Base-by-base conservation (phyloP, 2,888 invertebrate genomes). In the Atrina japonica region DNA sequence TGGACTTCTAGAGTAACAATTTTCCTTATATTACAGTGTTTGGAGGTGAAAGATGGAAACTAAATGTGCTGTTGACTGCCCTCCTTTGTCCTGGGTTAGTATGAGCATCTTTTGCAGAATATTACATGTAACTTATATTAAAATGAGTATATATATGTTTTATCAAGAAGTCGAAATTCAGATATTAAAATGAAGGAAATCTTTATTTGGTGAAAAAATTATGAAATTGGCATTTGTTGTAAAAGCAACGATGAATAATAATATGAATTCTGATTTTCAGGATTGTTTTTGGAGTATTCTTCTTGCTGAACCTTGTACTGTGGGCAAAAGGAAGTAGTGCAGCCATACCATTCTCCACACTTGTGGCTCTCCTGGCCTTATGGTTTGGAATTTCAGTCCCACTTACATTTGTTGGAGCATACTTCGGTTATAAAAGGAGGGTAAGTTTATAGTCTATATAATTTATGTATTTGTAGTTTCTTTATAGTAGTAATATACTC, bases 351-450 rank as follows among this genome's bases (percentile, higher is more conserved):
- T 99, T 99, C 92, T 96, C 96, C 66, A 99, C 99, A 2, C 93
- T 99, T 65, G 92, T 99, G 67, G 98, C 98, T 25, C 93, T 99
- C 66, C 92, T 99, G 73, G 96, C 97, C 0, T 93, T 99, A 29
- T 99, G 99, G 99, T 96, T 98, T 91, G 95, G 97, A 63, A 97
- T 99, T n/a, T 98, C 98, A 0, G 97, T 98, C 73, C 99, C 99
- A 1, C 93, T 99, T 74, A 98, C 98, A 1, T 99, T 99, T 91
- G 94, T 98, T 78, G 99, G 99, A 30, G 97, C 99, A 50, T 98
- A 97, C 92, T 98, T 99, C 91, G 99, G 99, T 75, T 99, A 98
- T 92, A 95, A 97, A 88, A 98, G 97, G 92, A 93, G 97, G 92
- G 97, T 97, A 91, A 93, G 77, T 63, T 11, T 23, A 45, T 18